Conservation (phyloP, 2,797 vertebrate genomes). For the Pangasius larnaudii region DNA sequence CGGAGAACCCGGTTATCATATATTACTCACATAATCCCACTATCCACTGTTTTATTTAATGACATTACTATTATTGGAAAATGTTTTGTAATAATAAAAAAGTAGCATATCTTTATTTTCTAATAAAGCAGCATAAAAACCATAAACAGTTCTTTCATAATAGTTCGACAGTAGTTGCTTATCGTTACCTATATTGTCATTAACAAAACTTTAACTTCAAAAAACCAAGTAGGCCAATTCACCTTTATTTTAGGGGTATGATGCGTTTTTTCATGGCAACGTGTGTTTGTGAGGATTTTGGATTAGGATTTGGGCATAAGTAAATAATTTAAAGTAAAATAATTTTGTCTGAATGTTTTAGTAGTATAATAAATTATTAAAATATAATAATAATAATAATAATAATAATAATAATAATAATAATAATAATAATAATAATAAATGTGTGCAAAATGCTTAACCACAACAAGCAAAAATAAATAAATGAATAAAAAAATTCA, state of each 20-base stretch:
- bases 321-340: background rate
- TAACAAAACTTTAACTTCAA: background rate
- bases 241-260: background rate
- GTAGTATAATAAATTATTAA: background rate
- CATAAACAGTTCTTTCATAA: background rate
- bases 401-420: background rate
- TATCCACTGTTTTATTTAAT: background rate
- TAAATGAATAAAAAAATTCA: background rate
- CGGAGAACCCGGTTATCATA: background rate
- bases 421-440: background rate
- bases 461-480: background rate
- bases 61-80: background rate
- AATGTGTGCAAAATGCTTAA: background rate
- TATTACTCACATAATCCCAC: no score
- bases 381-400: no score
- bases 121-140: background rate
- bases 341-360: background rate
- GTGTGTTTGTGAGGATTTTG: background rate
- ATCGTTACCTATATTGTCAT: background rate
- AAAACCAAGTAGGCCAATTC: background rate
- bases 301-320: background rate
- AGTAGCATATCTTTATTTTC: background rate
- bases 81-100: background rate
- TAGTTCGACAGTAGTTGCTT: background rate
- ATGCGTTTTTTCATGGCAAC: background rate